A percentile compares a stretch with the other conserved stretches of the same genome.
phyloP scores from a whole-genome alignment of 2,888 invertebrate species.

The Osmoderma eremita region DNA sequence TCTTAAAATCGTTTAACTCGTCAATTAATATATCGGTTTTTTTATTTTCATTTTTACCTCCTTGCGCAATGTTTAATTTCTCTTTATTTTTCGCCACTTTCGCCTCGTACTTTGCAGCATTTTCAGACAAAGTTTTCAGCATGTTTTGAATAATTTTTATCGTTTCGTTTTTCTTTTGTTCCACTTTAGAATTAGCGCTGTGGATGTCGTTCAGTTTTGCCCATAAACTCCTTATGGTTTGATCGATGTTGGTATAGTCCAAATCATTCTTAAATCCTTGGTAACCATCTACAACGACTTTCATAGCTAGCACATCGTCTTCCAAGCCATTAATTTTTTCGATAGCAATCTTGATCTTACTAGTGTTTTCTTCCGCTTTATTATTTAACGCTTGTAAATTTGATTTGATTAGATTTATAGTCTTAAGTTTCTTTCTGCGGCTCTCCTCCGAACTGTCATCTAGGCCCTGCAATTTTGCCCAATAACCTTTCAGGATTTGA shows the following conservation, averaged over 20 bases:
- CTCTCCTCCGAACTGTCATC: slow-evolving; percentile 40
- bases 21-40: slow-evolving; percentile 8
- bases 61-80: slow-evolving; percentile 22
- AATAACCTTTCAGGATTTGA: slow-evolving; percentile 45
- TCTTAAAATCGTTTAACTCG: slow-evolving; percentile 27
- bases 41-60: not conserved
- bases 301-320: slow-evolving; percentile 42
- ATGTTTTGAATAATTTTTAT: slow-evolving; percentile 45
- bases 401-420: slow-evolving; percentile 45
- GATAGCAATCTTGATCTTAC: slow-evolving; percentile 38
- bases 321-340: slow-evolving; percentile 43
- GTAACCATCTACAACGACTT: slow-evolving; percentile 40
- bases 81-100: slow-evolving; percentile 8
- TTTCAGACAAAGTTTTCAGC: slow-evolving; percentile 43
- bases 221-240: slow-evolving; percentile 45
- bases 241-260: slow-evolving; percentile 43
- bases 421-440: slow-evolving; percentile 34
- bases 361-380: slow-evolving; percentile 45
- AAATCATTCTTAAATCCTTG: slow-evolving; percentile 37
- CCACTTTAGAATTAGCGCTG: slow-evolving; percentile 39
- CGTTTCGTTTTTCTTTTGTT: slow-evolving; percentile 40
- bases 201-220: slow-evolving; percentile 44
- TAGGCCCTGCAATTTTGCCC: slow-evolving; percentile 43
- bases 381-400: slow-evolving; percentile 43
- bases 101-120: slow-evolving; percentile 39